phyloP scores from a whole-genome alignment of 2,888 invertebrate genomes.

The Caenorhabditis sp. region DNA sequence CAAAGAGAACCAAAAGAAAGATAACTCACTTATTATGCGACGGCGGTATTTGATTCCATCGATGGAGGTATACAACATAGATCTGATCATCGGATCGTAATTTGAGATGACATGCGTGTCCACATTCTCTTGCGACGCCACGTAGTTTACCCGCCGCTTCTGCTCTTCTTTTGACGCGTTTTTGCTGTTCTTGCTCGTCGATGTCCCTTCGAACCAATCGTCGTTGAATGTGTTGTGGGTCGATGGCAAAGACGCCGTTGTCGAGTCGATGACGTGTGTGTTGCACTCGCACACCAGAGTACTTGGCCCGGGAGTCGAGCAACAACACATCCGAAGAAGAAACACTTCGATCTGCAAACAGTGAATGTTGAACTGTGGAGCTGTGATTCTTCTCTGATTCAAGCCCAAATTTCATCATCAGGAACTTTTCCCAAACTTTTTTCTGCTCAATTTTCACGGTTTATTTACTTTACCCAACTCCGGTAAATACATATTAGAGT shows the following conservation, averaged over 20 bases:
- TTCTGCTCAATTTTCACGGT: too few species aligned
- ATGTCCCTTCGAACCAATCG: slow-evolving; percentile 24
- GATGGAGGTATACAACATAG: slow-evolving; percentile 49
- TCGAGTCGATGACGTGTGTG: slow-evolving; percentile 31
- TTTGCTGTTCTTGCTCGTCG: slow-evolving; percentile 6
- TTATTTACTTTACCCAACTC: too few species aligned
- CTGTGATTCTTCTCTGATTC: background rate
- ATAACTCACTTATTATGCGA: slow-evolving; percentile 41
- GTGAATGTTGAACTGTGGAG: background rate
- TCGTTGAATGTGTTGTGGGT: slow-evolving; percentile 43
- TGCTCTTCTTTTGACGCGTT: background rate
- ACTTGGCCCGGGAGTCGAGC: slow-evolving; percentile 44
- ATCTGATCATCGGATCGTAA: slow-evolving; percentile 49
- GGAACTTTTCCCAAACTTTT: too few species aligned
- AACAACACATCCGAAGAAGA: slow-evolving; percentile 8
- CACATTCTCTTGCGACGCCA: slow-evolving; percentile 62
- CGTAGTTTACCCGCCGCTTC: slow-evolving; percentile 6
- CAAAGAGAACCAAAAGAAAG: background rate
- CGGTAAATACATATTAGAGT: too few species aligned
- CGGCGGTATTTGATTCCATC: slow-evolving; percentile 46
- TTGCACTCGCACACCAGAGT: slow-evolving; percentile 40
- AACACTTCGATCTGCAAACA: background rate
- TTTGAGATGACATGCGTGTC: slow-evolving; percentile 55
- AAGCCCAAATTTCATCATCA: too few species aligned
- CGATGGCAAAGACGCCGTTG: slow-evolving; percentile 42